Base-by-base conservation (phyloP, 2,888 invertebrate species). In the Platynereis dumerilii region DNA sequence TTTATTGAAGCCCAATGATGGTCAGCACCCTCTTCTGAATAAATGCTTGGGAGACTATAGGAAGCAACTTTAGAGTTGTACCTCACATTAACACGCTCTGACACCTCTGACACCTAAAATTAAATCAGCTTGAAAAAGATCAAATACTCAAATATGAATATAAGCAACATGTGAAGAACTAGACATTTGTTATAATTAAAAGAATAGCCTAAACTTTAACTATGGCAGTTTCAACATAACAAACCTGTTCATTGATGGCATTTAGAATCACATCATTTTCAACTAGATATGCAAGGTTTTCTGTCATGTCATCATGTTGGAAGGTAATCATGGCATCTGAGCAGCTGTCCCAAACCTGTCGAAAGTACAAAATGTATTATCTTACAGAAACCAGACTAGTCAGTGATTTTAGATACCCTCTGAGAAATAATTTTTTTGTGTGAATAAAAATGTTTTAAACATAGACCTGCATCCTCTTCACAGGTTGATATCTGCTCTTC, bases 301-400 rank as follows among this genome's bases (percentile, higher is more conserved):
- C 88, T 26, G 88, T 86, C 75, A 90, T 85, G 69, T 90, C 87
- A 17, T 91, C 90, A 67, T 91, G 87, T 75, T 91, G 91, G 82
- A 97, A 96, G 67, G 91, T 89, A 69, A 97, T 94, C 76, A 91
- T 86, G 0, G 95, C 92, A 83, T 94, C 92, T 0, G 96, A 95
- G 79, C 91, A 89, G 2, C 92, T 91, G 84, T 97, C 97, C 94
- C 96, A 96, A 24, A 97, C 91, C 94, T 94, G 80, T 20, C 5
- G n/a, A n/a, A 42, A 42, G 17, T 10, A 42, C 12, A 42, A 42
- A 42, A 12, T 12, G 17, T 42, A 42, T 17, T 12, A 42, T 42
- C 42, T 12, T 42, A 42, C 42, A 42, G 17, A 42, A 42, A 10
- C 12, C 12, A 42, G 12, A 42, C 17, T 42, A 42, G 12, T 42